These are phyloP conservation scores for Oxyura jamaicensis DNA, from an alignment of 2,113 vertebrate species.

Conservation along the genomic window DNA sequence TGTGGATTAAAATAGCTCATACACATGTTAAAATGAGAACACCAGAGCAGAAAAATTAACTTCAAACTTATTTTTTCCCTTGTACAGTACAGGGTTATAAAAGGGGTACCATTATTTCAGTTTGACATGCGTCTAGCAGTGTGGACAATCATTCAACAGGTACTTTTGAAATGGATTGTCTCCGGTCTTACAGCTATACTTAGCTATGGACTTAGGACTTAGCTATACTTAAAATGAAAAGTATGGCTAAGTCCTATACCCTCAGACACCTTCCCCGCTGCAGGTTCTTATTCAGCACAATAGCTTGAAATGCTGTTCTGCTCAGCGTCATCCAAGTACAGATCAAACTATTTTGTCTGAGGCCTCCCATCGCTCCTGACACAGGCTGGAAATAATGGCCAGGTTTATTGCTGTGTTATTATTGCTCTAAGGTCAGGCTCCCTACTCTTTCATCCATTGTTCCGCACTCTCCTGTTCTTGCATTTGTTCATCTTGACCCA, in stretches of 20 bases:
- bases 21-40: background rate
- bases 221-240: background rate
- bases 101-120: background rate
- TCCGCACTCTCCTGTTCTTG: background rate
- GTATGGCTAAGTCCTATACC: background rate
- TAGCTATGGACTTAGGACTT: background rate
- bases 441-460: background rate
- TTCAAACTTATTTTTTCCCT: background rate
- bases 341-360: background rate
- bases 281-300: background rate
- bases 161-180: background rate
- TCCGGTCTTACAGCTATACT: background rate
- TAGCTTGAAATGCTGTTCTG: constrained; percentile 1
- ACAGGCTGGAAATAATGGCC: constrained; percentile 26
- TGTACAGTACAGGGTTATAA: background rate
- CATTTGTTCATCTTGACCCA: constrained; percentile 53
- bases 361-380: constrained; percentile 12
- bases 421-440: constrained; percentile 25
- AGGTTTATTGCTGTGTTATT: constrained; percentile 52
- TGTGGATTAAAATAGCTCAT: background rate
- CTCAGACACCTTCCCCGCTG: background rate
- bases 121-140: background rate
- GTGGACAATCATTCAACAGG: background rate
- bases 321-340: background rate
- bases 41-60: background rate